Conservation (phyloP, 2,888 invertebrate species). For the Drosophila mercatorum region DNA sequence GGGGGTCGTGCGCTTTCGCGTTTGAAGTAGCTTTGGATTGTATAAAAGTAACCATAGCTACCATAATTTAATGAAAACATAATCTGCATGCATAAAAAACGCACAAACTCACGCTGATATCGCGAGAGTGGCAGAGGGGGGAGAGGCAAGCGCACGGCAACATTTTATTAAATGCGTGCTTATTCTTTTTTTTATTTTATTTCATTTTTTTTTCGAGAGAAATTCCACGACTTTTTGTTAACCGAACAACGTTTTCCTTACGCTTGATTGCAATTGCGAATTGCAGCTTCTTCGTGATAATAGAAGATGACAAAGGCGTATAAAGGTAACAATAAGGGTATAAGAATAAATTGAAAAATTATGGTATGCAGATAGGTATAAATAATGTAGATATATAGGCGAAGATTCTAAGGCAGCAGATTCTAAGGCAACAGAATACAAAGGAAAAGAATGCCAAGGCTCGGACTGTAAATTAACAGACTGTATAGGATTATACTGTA, state of each 20-base stretch:
- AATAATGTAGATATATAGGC: too few relatives aligned
- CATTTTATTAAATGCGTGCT: slow-evolving; percentile 59
- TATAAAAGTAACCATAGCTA: slow-evolving; percentile 79
- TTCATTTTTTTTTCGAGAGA: slow-evolving; percentile 2
- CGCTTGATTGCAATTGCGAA: slow-evolving; percentile 46
- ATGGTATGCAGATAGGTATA: too few relatives aligned
- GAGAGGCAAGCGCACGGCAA: background rate
- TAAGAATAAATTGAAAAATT: too few relatives aligned
- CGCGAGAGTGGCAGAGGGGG: slow-evolving; percentile 3
- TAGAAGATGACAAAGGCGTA: background rate
- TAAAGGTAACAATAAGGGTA: background rate
- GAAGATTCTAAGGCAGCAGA: too few relatives aligned
- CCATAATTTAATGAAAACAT: slow-evolving; percentile 82
- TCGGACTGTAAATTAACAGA: background rate
- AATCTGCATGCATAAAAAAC: slow-evolving; percentile 70
- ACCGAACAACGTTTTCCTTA: slow-evolving; percentile 28
- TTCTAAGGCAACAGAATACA: too few relatives aligned
- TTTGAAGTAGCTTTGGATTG: slow-evolving; percentile 77
- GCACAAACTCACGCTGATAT: slow-evolving; percentile 34
- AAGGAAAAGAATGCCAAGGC: background rate
- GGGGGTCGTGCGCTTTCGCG: slow-evolving; percentile 52
- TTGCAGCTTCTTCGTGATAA: slow-evolving; percentile 19
- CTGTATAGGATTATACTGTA: background rate
- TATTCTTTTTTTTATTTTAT: slow-evolving; percentile 10
- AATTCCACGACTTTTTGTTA: slow-evolving; percentile 29